Evolutionary conservation across 2,113 vertebrate species (phyloP).

Genomic region (Lophochroa leadbeateri): DNA sequence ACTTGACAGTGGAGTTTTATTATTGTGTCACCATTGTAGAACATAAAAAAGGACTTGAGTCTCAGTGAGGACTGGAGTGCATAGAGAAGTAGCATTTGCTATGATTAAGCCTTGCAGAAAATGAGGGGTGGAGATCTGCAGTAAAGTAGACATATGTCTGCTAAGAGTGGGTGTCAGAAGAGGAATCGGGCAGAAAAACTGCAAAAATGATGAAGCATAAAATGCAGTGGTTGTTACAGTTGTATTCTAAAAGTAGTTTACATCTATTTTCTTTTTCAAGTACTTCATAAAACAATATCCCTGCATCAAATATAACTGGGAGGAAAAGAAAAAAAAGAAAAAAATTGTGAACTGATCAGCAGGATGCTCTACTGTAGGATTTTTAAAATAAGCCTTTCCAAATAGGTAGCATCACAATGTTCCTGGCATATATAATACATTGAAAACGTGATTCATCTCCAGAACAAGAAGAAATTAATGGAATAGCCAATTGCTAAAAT

Average conservation of each 20-base stretch:
- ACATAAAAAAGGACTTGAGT: not conserved
- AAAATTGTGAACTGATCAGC: not conserved
- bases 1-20: constrained; percentile 29
- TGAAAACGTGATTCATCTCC: not conserved
- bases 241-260: not conserved
- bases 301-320: not conserved
- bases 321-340: not conserved
- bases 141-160: not conserved
- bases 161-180: constrained; percentile 13
- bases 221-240: not conserved
- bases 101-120: constrained; percentile 29
- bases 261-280: not conserved
- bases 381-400: not conserved
- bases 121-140: not conserved
- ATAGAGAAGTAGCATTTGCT: not conserved
- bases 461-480: not conserved
- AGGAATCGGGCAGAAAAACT: not conserved
- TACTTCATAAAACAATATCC: not conserved
- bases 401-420: not conserved
- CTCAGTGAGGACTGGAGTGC: not conserved
- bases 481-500: not conserved
- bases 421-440: not conserved
- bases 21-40: not conserved
- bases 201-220: not conserved
- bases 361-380: not conserved